Conservation (phyloP, 2,888 invertebrate species). For the Apodemia arnacis region DNA sequence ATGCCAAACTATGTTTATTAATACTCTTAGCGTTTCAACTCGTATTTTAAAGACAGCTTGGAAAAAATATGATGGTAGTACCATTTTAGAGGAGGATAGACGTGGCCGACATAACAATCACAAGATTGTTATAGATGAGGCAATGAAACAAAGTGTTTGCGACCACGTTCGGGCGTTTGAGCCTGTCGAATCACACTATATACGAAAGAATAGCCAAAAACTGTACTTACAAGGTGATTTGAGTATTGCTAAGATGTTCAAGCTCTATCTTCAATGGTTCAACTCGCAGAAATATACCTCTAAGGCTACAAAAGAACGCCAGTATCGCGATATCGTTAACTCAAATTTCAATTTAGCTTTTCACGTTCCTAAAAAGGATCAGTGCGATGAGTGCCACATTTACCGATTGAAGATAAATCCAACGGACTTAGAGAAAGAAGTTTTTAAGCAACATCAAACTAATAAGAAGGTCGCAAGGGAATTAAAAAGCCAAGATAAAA, state of each 20-base stretch:
- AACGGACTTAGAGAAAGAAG: constrained; percentile 36
- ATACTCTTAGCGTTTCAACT: constrained; percentile 61
- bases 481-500: constrained; percentile 64
- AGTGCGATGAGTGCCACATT: constrained; percentile 53
- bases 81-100: constrained; percentile 51
- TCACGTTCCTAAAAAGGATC: constrained; percentile 70
- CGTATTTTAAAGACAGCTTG: constrained; percentile 70
- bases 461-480: constrained; percentile 46
- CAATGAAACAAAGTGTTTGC: constrained; percentile 63
- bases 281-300: constrained; percentile 20
- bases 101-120: constrained; percentile 63
- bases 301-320: constrained; percentile 48
- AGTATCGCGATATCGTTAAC: constrained; percentile 60
- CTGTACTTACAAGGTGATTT: constrained; percentile 37
- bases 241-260: constrained; percentile 64
- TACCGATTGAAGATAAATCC: constrained; percentile 45
- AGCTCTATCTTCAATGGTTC: not conserved
- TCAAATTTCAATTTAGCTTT: constrained; percentile 65
- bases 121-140: constrained; percentile 50
- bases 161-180: constrained; percentile 66
- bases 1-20: constrained; percentile 55
- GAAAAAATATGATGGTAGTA: constrained; percentile 38
- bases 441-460: constrained; percentile 31
- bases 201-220: constrained; percentile 27
- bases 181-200: constrained; percentile 72